Conservation (phyloP, 2,797 vertebrate species). For the Lagodon rhomboides region DNA sequence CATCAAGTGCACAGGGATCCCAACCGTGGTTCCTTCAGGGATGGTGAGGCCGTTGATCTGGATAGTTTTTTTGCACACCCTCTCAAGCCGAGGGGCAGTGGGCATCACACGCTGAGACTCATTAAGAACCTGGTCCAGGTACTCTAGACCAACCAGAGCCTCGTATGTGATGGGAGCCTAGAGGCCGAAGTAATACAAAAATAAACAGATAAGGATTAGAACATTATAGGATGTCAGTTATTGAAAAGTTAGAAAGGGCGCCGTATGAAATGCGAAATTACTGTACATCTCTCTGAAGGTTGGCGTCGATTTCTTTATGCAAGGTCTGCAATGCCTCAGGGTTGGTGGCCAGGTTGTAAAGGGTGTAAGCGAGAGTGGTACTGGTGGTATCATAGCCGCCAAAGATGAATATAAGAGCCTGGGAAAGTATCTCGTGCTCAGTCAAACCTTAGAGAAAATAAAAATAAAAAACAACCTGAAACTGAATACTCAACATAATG, state of each 20-base stretch:
- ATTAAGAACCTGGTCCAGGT: conserved; percentile 80
- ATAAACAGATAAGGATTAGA: neutral
- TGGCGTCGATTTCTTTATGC: conserved; percentile 79
- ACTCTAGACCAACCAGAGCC: conserved; percentile 73
- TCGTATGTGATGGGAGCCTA: conserved; percentile 72
- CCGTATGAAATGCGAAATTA: neutral
- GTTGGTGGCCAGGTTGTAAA: conserved; percentile 83
- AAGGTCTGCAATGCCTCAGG: conserved; percentile 78
- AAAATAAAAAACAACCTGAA: neutral
- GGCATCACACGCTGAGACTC: conserved; percentile 79
- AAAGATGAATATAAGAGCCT: conserved; percentile 83
- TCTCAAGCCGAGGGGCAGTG: conserved; percentile 66
- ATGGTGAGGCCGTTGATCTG: conserved; percentile 78
- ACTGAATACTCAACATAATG: too few species aligned
- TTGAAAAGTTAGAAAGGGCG: neutral
- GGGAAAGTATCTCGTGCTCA: conserved; percentile 86
- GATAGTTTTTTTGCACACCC: conserved; percentile 80
- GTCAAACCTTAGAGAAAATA: conserved; percentile 80
- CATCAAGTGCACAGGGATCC: conserved; percentile 67
- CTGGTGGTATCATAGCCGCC: conserved; percentile 85
- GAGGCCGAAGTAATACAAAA: neutral
- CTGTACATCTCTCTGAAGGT: conserved; percentile 73
- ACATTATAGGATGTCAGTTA: neutral
- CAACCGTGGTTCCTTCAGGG: conserved; percentile 67
- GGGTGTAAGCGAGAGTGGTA: conserved; percentile 66